Evolutionary conservation across 2,797 vertebrate species (phyloP).

Genomic region (Chelonia mydas): DNA sequence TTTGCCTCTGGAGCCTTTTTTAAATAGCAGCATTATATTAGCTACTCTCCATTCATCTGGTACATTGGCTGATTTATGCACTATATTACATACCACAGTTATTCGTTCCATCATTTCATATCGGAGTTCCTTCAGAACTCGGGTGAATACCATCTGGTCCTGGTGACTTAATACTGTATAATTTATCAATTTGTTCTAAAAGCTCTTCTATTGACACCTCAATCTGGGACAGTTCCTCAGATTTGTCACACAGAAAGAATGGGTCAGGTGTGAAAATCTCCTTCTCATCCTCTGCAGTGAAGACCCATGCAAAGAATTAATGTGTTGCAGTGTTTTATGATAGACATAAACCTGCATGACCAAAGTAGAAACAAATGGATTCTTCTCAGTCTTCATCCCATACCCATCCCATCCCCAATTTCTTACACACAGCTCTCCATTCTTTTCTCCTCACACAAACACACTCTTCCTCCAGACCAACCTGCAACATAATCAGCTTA

Average conservation of each 20-base stretch:
- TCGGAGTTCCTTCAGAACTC: background rate
- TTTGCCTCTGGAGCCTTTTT: no score
- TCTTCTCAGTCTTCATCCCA: background rate
- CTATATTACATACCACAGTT: background rate
- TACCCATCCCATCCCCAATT: background rate
- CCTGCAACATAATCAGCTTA: background rate
- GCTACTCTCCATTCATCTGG: no score
- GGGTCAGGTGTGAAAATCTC: background rate
- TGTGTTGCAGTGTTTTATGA: background rate
- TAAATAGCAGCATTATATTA: no score
- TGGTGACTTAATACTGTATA: background rate
- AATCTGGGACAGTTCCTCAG: background rate
- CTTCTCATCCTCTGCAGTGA: background rate
- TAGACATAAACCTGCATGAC: background rate
- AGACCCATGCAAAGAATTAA: background rate
- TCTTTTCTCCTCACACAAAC: background rate
- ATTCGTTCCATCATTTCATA: background rate
- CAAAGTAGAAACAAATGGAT: background rate
- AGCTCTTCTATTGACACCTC: background rate
- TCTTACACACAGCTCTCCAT: rapidly evolving
- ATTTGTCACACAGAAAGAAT: background rate
- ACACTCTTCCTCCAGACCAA: background rate
- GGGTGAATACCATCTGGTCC: background rate
- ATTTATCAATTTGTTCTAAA: background rate
- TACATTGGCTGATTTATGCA: no score